Evolutionary conservation across 2,797 vertebrate species (phyloP), one percentile per base, ranked within the genome.

Genomic region (Rhinogobio ventralis): DNA sequence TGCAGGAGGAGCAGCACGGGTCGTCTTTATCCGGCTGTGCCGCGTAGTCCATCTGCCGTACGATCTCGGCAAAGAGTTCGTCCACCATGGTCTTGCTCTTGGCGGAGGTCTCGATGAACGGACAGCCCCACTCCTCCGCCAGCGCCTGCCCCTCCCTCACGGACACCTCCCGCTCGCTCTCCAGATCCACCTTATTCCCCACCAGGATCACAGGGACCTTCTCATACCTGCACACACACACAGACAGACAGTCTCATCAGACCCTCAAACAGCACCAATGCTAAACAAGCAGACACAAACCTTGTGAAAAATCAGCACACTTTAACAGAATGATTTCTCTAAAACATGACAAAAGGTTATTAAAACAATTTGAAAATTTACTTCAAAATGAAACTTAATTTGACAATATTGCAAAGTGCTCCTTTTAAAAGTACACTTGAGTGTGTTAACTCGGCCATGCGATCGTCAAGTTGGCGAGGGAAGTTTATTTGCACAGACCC

Each of bases 81-180:
- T 99, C 98, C 93, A 99, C 98, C 98, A 99, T 99, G 83, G 97
- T 99, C 96, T 99, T 99, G 94, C 98, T 99, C 94, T 99, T 99
- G 91, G 98, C 98, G 4, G 98, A 99, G 4, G 98, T 99, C 94
- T 99, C 98, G 96, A 99, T 99, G 90, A 99, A 99, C 23, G 98
- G 98, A 91, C 98, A 99, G 91, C 97, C 98, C 98, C 98, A 99
- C 93, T 99, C 98, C 94, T 99, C 98, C 0, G 98, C 98, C 88
- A 99, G 93, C 23, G 98, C 97, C 91, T 98, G 96, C 69, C 98
- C 98, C 91, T 99, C 98, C 15, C 91, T 96, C 60, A 97, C 95
- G 0, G 98, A 98, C 62, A 99, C 98, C 93, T 99, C 98, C 90
- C 98, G 87, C 93, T 99, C 98, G 62, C 97, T 98, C 91, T 99